Conservation (phyloP, 2,888 invertebrate genomes). For the Chalcis sispes region DNA sequence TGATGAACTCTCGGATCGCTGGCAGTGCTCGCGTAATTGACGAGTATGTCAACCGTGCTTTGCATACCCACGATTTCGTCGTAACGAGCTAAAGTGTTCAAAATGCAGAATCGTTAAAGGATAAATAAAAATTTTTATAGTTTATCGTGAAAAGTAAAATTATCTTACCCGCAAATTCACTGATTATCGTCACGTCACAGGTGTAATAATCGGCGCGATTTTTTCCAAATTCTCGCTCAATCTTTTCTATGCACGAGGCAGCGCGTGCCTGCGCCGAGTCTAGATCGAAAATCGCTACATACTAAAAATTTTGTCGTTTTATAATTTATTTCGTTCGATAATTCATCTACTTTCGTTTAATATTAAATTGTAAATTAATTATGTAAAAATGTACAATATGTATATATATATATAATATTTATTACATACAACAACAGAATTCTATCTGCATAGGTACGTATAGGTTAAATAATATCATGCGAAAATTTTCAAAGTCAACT, state of each 20-base stretch:
- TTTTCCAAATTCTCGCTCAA: slow-evolving; percentile 76
- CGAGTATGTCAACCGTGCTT: slow-evolving; percentile 77
- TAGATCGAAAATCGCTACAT: slow-evolving; percentile 74
- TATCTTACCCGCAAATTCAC: slow-evolving; percentile 54
- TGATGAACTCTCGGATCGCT: slow-evolving; percentile 59
- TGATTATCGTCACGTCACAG: slow-evolving; percentile 76
- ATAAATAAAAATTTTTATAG: neutral
- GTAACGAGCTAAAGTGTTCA: slow-evolving; percentile 63
- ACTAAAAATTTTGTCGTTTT: slow-evolving; percentile 52
- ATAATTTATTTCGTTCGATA: neutral
- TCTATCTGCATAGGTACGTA: too few relatives aligned
- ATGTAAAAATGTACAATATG: too few relatives aligned
- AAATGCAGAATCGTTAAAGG: neutral
- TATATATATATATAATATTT: too few relatives aligned
- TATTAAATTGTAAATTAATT: too few relatives aligned
- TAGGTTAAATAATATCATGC: too few relatives aligned
- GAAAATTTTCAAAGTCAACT: too few relatives aligned
- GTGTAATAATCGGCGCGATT: slow-evolving; percentile 76
- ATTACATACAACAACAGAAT: too few relatives aligned
- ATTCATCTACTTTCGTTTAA: neutral
- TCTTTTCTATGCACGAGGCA: slow-evolving; percentile 65
- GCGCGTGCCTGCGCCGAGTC: slow-evolving; percentile 75
- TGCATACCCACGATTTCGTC: slow-evolving; percentile 70
- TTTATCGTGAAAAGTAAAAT: neutral
- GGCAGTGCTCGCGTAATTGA: slow-evolving; percentile 73